Percentiles rank a stretch among this genome's conserved stretches.
These are phyloP conservation scores for Crotalus viridis DNA, from an alignment of 2,113 vertebrate genomes.

Conservation along the genomic window DNA sequence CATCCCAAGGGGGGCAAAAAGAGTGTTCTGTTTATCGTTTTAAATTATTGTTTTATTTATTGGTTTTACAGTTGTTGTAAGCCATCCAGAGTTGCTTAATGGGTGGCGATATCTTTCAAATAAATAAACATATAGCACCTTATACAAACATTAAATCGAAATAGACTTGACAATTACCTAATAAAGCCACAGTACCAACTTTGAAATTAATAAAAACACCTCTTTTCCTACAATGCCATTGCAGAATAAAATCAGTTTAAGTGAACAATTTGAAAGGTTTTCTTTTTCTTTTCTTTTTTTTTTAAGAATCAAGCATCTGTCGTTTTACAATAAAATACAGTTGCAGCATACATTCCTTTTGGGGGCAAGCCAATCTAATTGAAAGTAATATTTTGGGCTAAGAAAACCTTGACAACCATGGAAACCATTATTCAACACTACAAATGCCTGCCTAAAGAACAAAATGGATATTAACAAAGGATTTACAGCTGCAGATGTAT, in stretches of 20 bases:
- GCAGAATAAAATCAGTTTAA: slow-evolving; percentile 43
- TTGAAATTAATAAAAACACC: slow-evolving; percentile 33
- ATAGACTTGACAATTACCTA: slow-evolving; percentile 41
- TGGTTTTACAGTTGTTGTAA: neutral
- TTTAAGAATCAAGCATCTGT: neutral
- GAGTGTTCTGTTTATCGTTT: no score
- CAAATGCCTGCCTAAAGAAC: slow-evolving; percentile 59
- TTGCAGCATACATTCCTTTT: neutral
- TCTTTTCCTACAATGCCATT: slow-evolving; percentile 33
- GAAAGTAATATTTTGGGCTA: slow-evolving; percentile 20
- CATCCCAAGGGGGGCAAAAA: neutral
- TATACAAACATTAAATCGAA: slow-evolving; percentile 45
- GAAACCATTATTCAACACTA: slow-evolving; percentile 57
- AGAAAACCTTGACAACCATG: slow-evolving; percentile 44
- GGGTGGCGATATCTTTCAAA: slow-evolving; percentile 39
- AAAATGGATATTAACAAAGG: slow-evolving; percentile 57
- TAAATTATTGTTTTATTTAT: neutral
- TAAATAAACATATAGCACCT: slow-evolving; percentile 27
- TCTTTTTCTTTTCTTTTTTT: slow-evolving; percentile 39
- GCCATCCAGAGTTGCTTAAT: neutral
- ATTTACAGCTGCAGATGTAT: slow-evolving; percentile 61
- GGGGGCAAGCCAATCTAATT: slow-evolving; percentile 32
- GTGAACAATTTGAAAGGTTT: slow-evolving; percentile 45
- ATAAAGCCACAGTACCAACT: slow-evolving; percentile 35
- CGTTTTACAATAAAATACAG: slow-evolving; percentile 16